Conservation (phyloP, 2,888 invertebrate species). For the Parelbella ahira region DNA sequence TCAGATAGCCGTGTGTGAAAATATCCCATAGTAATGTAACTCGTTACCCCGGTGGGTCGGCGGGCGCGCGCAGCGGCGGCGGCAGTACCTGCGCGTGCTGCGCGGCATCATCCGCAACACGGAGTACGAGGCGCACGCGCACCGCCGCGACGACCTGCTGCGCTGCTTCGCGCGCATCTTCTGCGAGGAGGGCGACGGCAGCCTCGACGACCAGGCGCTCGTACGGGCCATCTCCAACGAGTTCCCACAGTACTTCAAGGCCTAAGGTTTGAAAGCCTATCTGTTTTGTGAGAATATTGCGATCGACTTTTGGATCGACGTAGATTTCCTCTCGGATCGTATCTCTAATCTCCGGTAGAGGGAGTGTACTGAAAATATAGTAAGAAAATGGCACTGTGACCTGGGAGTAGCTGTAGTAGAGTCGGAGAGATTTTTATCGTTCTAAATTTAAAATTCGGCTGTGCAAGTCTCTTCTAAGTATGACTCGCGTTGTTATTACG, state of each 20-base stretch:
- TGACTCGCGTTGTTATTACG: constrained; percentile 6
- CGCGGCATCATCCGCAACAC: constrained; percentile 90
- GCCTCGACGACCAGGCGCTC: constrained; percentile 87
- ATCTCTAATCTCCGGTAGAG: too few species aligned
- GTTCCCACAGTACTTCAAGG: constrained; percentile 89
- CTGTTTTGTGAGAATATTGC: too few species aligned
- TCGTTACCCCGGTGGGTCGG: too few species aligned
- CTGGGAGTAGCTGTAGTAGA: constrained; percentile 7
- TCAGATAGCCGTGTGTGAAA: too few species aligned
- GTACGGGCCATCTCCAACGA: constrained; percentile 91
- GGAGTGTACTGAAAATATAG: too few species aligned
- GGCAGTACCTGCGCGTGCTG: constrained; percentile 89
- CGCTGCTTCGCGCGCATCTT: constrained; percentile 93
- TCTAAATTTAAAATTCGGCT: constrained; percentile 30
- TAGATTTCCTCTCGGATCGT: too few species aligned
- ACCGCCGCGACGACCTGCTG: constrained; percentile 89
- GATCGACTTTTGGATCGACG: too few species aligned
- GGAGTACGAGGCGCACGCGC: constrained; percentile 88
- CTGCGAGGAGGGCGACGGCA: constrained; percentile 88
- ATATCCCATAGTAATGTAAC: too few species aligned
- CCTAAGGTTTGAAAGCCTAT: constrained; percentile 52
- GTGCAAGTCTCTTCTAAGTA: constrained; percentile 28
- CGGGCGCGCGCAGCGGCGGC: constrained; percentile 86
- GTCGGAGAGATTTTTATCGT: constrained; percentile 12
- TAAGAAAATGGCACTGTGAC: too few species aligned